Evolutionary conservation across 2,797 vertebrate genomes (phyloP), one percentile per base, ranked within the genome.

Genomic region (Dipus sagitta): DNA sequence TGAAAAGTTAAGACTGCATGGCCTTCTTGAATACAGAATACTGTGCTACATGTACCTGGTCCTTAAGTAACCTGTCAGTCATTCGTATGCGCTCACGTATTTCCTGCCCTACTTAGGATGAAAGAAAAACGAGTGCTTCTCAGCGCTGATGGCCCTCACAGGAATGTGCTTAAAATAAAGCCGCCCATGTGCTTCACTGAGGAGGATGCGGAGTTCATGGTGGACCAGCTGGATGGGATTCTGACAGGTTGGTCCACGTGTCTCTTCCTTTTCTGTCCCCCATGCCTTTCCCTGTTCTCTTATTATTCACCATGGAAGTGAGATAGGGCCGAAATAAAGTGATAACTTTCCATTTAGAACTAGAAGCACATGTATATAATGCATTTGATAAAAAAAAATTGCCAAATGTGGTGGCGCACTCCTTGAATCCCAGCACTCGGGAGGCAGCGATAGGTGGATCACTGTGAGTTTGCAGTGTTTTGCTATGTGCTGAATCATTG

Each of bases 151-250:
- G 99, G 99, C 30, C 99, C 99, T 64, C 98, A 99, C 68, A 98
- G 99, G 96, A 99, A 99, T 10, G 98, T 99, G 83, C 98, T 99
- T 21, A 99, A 99, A 97, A 99, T 99, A 93, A 99, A 99, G 91
- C 99, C 99, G 1, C 99, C 99, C 0, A 98, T 99, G 99, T 99
- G 99, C 97, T 99, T 99, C 98, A 98, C 98, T 0, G 96, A 86
- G 80, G 99, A 99, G 94, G 98, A 99, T 75, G 99, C 99, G 10
- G 98, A 99, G 93, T 97, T 98, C 0, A 97, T 98, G 83, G 99
- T 99, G 93, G 98, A 98, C 62, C 98, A 98, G 54, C 98, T 99
- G 0, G 99, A 99, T 93, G 93, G 91, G 5, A 98, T 99, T 95
- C 98, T 99, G 88, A 99, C 99, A 97, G 99, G 99, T 99, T 15